Evolutionary conservation across 2,797 vertebrate species (phyloP).

Genomic region (Gephyroberyx darwinii): DNA sequence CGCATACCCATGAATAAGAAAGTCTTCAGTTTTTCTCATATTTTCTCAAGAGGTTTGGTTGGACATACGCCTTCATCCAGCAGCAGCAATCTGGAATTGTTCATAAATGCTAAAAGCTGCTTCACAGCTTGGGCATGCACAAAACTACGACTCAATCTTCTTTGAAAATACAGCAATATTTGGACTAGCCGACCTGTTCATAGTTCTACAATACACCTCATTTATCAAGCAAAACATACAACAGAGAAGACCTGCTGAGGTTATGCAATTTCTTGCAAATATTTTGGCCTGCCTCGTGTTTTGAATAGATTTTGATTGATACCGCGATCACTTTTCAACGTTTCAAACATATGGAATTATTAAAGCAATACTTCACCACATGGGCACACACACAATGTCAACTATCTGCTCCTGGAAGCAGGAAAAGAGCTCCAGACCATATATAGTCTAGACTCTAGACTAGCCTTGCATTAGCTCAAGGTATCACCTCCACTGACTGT

Average conservation of each 20-base stretch:
- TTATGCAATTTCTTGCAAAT: slow-evolving; percentile 26
- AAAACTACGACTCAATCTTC: slow-evolving; percentile 7
- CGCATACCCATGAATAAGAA: not conserved
- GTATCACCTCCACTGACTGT: slow-evolving; percentile 36
- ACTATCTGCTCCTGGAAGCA: slow-evolving; percentile 3
- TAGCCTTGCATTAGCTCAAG: slow-evolving; percentile 24
- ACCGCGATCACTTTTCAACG: not conserved
- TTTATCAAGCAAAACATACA: slow-evolving; percentile 30
- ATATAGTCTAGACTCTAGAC: slow-evolving; percentile 48
- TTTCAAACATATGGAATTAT: slow-evolving; percentile 35
- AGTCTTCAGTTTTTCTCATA: not conserved
- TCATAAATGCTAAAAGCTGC: slow-evolving; percentile 21
- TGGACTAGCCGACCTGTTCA: slow-evolving; percentile 13
- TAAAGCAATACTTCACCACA: slow-evolving; percentile 40
- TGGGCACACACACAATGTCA: slow-evolving; percentile 13
- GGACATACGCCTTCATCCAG: not conserved
- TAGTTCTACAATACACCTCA: slow-evolving; percentile 17
- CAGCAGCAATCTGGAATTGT: slow-evolving; percentile 15
- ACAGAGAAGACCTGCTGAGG: not conserved
- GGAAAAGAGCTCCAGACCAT: slow-evolving; percentile 39
- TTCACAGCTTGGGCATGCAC: slow-evolving; percentile 9
- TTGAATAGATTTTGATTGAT: slow-evolving; percentile 27
- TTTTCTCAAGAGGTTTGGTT: not conserved
- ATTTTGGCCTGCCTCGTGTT: slow-evolving; percentile 9
- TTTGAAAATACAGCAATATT: slow-evolving; percentile 9